Base-by-base conservation (phyloP, 2,113 vertebrate genomes). In the Ctenomys sociabilis region DNA sequence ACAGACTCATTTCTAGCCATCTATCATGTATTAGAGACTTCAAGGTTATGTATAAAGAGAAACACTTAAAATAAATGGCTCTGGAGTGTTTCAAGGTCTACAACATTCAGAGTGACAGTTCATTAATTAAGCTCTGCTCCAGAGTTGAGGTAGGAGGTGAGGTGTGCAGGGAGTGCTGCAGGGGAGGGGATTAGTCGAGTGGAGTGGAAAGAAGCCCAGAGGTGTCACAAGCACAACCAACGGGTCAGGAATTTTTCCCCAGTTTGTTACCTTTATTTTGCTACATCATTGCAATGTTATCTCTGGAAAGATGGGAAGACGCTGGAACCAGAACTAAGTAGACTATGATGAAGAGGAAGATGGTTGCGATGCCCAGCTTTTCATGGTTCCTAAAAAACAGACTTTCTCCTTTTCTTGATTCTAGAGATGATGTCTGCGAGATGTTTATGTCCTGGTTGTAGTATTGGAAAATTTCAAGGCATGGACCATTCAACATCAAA, bases 11-110 rank as follows among this genome's bases (percentile, higher is more conserved):
- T 88, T 95, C 59, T 4, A 96, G 66, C 57, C 59, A 94, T 95
- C 70, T 49, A 43, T 95, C 78, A 96, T 63, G n/a, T 45, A 37
- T 72, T 94, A 64, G 52, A n/a, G 93, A 35, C 81, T 87, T 96
- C 96, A 97, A 97, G 96, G 68, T 88, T 94, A 93, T 91, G 64
- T 45, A 72, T 45, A 52, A 82, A 85, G 66, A 75, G 52, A 73
- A 88, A 7, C n/a, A 75, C 93, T 95, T 59, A 95, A 91, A 93
- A 93, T 78, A 94, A 95, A 70, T 96, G 75, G 66, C 68, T 85
- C 52, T 49, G 64, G 54, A 30, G 7, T 72, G 57, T 93, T 35
- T 45, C 90, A 95, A 95, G 73, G 91, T 77, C 96, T 96, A 13
- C 43, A 95, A 57, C 81, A 63, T 72, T 97, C 73, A 89, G 37